These are phyloP conservation scores for Hippocampus comes DNA, from an alignment of 2,113 vertebrate species.

Conservation along the genomic window DNA sequence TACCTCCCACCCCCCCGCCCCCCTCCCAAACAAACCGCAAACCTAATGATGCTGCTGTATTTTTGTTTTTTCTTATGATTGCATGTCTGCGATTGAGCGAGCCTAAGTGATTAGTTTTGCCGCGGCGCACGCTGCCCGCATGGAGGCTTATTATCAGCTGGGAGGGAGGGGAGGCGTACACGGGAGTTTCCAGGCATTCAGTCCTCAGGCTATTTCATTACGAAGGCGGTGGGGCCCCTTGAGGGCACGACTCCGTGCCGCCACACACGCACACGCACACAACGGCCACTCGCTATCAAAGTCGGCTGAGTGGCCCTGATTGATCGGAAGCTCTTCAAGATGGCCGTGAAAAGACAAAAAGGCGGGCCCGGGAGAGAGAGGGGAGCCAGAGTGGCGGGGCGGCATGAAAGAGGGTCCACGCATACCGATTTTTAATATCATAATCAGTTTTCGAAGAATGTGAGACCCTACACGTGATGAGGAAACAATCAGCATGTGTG, in stretches of 20 bases:
- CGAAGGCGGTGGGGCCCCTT: slow-evolving; percentile 42
- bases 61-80: slow-evolving; percentile 21
- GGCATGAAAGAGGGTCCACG: not conserved
- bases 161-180: slow-evolving; percentile 33
- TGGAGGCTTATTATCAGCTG: slow-evolving; percentile 40
- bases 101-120: slow-evolving; percentile 63
- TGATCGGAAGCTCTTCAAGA: slow-evolving; percentile 55
- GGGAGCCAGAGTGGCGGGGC: not conserved
- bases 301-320: slow-evolving; percentile 58
- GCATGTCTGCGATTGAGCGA: slow-evolving; percentile 36
- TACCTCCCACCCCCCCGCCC: slow-evolving; percentile 30
- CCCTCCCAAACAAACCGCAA: slow-evolving; percentile 8
- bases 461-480: not conserved
- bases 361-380: slow-evolving; percentile 25
- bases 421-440: not conserved
- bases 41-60: slow-evolving; percentile 39
- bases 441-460: not conserved
- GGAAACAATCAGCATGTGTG: not conserved
- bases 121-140: slow-evolving; percentile 33
- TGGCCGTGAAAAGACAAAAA: slow-evolving; percentile 53
- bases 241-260: slow-evolving; percentile 40
- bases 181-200: slow-evolving; percentile 43
- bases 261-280: slow-evolving; percentile 9
- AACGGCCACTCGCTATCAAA: slow-evolving; percentile 56
- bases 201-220: slow-evolving; percentile 64